Evolutionary conservation across 1,140 invertebrate species (phyloP), one percentile per base, ranked within the genome.

Genomic region (Argopecten irradians): DNA sequence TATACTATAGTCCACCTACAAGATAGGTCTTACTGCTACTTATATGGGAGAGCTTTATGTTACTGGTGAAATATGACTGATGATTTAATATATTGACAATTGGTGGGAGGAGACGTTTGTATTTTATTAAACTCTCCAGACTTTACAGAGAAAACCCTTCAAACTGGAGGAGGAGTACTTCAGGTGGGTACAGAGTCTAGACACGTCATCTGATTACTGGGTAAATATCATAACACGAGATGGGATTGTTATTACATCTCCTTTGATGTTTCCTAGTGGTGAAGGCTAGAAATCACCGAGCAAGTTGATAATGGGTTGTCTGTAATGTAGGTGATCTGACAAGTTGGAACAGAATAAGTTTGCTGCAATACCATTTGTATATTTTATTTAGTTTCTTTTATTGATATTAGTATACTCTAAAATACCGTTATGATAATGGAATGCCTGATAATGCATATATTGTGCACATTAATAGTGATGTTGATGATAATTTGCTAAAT

Each of bases 121-220:
- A n/a, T 71, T 71, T 71, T 71, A 71, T 71, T n/a, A 71, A 71
- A 71, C 55, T 16, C 55, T 71, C n/a, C 55, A 71, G 43, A 71
- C n/a, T 16, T 71, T n/a, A 71, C n/a, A n/a, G 55, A 71, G 55
- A 28, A n/a, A 5, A 71, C n/a, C 55, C 55, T 28, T n/a, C 55
- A 71, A 71, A 71, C 55, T 71, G 55, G 55, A 71, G n/a, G 55
- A 28, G n/a, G 55, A 71, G n/a, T n/a, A n/a, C 22, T 71, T 28
- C 1, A 71, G 55, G 55, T 71, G 28, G 22, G 55, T 71, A 28
- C n/a, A n/a, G 2, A 8, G 3, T 14, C 43, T 46, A 46, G 43
- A 46, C 43, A 71, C 55, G 28, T 71, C 0, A 28, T 71, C 22
- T 71, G 28, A 71, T 28, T 71, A n/a, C n/a, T 71, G 28, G n/a